Evolutionary conservation across 2,888 invertebrate genomes (phyloP), one percentile per base, ranked within the genome.

Genomic region (Melinopterus prodromus): DNA sequence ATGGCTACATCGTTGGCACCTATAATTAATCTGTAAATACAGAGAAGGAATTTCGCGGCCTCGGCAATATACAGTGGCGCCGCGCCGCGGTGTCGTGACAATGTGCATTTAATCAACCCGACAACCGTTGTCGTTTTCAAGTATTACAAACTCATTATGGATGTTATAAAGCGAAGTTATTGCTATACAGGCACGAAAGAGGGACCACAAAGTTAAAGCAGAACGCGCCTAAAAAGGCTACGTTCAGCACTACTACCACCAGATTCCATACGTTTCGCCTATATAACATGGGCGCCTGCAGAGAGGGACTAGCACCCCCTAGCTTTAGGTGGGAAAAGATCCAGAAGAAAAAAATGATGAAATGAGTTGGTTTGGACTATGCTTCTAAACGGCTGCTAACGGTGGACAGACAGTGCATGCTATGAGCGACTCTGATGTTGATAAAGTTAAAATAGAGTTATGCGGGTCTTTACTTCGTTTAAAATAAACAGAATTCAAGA

Each of bases 1-100:
- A 74, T 74, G 74, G 36, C 74, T 35, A 74, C 35, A 35, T 74
- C 74, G 74, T 74, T 74, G 74, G 36, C 74, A 74, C 74, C 74
- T 74, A 74, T 74, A 74, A 74, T 74, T 74, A 74, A 74, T 74
- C 74, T 37, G 74, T 74, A 74, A 74, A 74, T 74, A 74, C 36
- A 35, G 74, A 35, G 74, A 16, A 37, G 74, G n/a, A 74, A 35
- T 37, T 35, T n/a, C n/a, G 36, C 74, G 74, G 74, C 35, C 37
- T 74, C 74, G n/a, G 35, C 26, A 35, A 35, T 35, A 35, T 37
- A 37, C 36, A 35, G 74, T 37, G 37, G 36, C 74, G 71, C 71
- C 26, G 16, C 71, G 71, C 71, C 74, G 35, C 36, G 36, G 37
- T 74, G 37, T 74, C 74, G 74, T 74, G 74, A 74, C 74, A 35